Conservation (phyloP, 2,797 vertebrate species). For the Siniperca obscura region DNA sequence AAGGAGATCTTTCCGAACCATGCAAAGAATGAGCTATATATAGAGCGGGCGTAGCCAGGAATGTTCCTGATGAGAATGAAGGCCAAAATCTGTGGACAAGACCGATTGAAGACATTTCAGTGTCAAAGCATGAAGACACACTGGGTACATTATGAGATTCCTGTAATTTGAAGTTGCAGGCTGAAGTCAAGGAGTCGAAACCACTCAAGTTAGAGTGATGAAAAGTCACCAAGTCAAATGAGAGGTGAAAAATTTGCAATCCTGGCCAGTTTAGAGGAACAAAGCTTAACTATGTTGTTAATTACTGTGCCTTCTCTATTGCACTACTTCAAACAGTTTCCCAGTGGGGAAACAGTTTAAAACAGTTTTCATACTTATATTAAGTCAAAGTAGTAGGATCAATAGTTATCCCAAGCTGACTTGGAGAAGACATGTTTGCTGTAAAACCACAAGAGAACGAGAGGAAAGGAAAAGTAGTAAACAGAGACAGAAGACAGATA, state of each 20-base stretch:
- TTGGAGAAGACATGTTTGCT: no score
- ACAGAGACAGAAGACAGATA: background rate
- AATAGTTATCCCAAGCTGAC: no score
- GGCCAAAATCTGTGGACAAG: conserved; percentile 90
- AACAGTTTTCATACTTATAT: no score
- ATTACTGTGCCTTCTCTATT: background rate
- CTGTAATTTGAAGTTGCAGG: background rate
- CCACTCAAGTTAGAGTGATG: background rate
- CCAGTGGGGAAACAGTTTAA: background rate
- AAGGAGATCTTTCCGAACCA: conserved; percentile 99
- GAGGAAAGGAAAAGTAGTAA: background rate
- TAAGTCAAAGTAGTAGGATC: no score
- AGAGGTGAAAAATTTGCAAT: background rate
- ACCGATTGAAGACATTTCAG: conserved; percentile 25
- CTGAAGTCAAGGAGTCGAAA: background rate
- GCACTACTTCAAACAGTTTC: background rate
- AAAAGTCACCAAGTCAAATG: background rate
- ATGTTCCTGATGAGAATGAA: conserved; percentile 98
- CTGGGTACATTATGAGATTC: background rate
- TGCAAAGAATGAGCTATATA: conserved; percentile 98
- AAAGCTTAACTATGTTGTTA: background rate
- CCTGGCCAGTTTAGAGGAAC: background rate
- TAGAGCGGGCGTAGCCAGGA: conserved; percentile 94
- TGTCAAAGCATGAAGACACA: conserved; percentile 1
- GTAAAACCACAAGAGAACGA: background rate